These are phyloP conservation scores for Drosophila lini DNA, from an alignment of 1,140 invertebrate genomes.

Conservation along the genomic window DNA sequence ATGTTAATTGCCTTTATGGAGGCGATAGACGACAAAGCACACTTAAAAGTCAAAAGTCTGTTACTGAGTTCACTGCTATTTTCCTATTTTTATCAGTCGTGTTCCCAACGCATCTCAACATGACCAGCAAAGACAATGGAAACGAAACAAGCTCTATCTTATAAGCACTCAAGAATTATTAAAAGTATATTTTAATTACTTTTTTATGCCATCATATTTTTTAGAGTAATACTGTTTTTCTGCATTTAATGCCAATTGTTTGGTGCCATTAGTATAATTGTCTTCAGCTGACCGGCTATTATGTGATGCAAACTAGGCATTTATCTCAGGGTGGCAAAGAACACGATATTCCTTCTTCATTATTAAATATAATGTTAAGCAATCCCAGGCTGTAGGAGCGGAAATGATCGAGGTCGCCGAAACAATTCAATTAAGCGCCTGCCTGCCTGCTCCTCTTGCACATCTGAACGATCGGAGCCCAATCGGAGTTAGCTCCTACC, in stretches of 20 bases:
- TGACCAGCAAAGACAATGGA: conserved; percentile 4
- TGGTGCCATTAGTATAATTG: not conserved
- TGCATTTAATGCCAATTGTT: not conserved
- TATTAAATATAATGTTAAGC: conserved; percentile 1
- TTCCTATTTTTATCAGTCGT: conserved; percentile 18
- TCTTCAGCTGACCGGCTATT: not conserved
- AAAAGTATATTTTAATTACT: not conserved
- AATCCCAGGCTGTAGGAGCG: not conserved
- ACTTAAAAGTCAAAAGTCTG: conserved; percentile 32
- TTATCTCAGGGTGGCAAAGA: not conserved
- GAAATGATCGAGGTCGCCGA: conserved; percentile 15
- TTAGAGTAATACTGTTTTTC: too few species aligned
- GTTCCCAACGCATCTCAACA: conserved; percentile 5
- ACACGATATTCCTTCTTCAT: not conserved
- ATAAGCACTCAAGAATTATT: not conserved
- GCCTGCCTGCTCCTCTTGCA: conserved; percentile 25
- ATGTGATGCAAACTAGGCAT: not conserved
- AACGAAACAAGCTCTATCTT: conserved; percentile 16
- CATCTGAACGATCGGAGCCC: conserved; percentile 25
- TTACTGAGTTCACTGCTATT: conserved; percentile 35
- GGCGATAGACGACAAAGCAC: conserved; percentile 45
- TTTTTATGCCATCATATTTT: not conserved
- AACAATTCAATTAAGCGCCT: conserved; percentile 43
- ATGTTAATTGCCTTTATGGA: conserved; percentile 64
- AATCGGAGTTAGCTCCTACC: conserved; percentile 21